Evolutionary conservation across 92 coral and sea anemone genomes (phyloP), one percentile per base, ranked within the genome.

Genomic region (Epizoanthus illoricatus): DNA sequence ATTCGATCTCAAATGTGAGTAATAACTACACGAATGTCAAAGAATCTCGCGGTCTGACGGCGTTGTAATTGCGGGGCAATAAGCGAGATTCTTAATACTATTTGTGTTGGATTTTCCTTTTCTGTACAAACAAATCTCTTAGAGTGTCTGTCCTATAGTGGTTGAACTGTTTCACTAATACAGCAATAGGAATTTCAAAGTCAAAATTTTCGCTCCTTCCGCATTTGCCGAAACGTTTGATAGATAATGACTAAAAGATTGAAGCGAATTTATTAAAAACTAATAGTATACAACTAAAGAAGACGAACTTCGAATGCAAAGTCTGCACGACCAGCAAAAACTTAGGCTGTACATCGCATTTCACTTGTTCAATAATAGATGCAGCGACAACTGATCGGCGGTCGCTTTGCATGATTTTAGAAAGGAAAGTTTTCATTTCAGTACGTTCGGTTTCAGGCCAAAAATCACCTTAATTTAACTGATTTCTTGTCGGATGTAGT

Each of bases 291-390:
- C 20, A 63, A 42, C 17, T 42, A 43, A 63, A 64, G 67, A n/a
- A 63, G 2, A 78, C 15, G 21, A 68, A 20, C 6, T 68, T 68
- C 65, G 23, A 19, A 61, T 45, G 42, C 59, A 76, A 58, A 63
- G 28, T 64, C 67, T 78, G 33, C 71, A 62, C 64, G 82, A 64
- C 56, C 56, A 78, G 49, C 82, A 78, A 78, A 78, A 62, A 63
- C 61, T 78, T 63, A 78, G 71, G 23, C 21, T 78, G 64, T 78
- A 78, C 82, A 78, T 78, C 82, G 71, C 82, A 62, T 78, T 78
- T 78, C 82, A 63, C 71, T 78, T 40, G 65, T 63, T 78, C 71
- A 78, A 78, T 78, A 78, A 78, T 78, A 78, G 72, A 78, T 78
- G 82, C 65, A 78, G 43, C 65, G 82, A 66, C 64, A 78, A 62